phyloP scores from a whole-genome alignment of 37 sponge, comb jelly and placozoan species.

The Ianthella basta region DNA sequence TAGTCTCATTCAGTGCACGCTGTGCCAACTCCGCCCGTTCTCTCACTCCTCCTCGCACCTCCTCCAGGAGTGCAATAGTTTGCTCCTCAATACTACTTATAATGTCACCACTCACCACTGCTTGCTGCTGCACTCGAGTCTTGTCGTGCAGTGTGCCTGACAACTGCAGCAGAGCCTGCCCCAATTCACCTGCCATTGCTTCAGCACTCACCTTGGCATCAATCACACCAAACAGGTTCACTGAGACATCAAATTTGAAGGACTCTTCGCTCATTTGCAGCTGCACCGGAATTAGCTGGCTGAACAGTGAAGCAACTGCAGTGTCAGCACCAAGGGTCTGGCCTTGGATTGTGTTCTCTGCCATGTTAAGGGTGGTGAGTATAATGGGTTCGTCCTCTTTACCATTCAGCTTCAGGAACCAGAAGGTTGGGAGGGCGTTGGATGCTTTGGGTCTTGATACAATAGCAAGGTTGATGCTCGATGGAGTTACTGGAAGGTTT shows the following conservation, averaged over 20 bases:
- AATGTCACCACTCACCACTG: constrained; percentile 1
- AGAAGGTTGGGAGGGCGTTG: not conserved
- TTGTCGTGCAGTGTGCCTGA: not conserved
- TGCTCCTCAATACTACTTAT: not conserved
- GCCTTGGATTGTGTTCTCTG: not conserved
- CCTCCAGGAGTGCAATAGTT: not conserved
- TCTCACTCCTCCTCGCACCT: not conserved
- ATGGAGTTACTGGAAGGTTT: too few species aligned
- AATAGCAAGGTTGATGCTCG: not conserved
- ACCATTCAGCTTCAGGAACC: constrained; percentile 10
- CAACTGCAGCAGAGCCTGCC: not conserved
- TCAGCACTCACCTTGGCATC: not conserved
- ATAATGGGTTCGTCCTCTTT: not conserved
- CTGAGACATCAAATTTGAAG: not conserved
- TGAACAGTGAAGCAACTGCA: not conserved
- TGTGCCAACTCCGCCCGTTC: not conserved
- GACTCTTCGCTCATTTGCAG: not conserved
- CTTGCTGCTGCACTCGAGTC: too few species aligned
- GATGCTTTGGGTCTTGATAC: not conserved
- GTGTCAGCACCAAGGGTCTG: not conserved
- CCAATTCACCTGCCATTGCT: not conserved
- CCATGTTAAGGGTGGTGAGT: not conserved
- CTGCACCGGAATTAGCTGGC: not conserved
- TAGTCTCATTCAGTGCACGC: not conserved
- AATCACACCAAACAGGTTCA: too few species aligned